Evolutionary conservation across 2,888 invertebrate species (phyloP), one percentile per base, ranked within the genome.

Genomic region (Ectemnius cavifrons): DNA sequence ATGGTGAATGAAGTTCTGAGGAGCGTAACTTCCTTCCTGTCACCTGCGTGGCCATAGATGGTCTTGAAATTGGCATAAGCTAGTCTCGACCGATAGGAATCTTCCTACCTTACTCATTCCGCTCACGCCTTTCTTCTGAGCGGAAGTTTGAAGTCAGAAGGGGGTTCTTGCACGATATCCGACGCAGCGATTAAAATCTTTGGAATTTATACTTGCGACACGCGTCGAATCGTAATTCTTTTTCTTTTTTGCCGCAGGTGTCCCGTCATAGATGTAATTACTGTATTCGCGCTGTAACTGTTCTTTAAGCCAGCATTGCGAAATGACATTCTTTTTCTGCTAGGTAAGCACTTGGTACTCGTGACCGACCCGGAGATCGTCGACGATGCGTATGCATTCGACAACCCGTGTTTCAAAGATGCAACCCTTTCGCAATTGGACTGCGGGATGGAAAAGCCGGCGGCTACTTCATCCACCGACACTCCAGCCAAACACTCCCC

Each of bases 341-440:
- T 93, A 95, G 95, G 94, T 81, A 94, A 95, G 87, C 95, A 95
- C 85, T 91, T 95, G 75, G 95, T 95, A 45, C 92, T 95, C 88
- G 94, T 94, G 78, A 94, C 94, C 37, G 95, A 95, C 88, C 95
- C 95, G 0, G 95, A 95, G 87, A 94, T 94, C 67, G 95, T 95
- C n/a, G 95, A 94, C 80, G 94, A 94, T 81, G 94, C 95, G 83
- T 96, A 94, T 89, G 96, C 96, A 0, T 96, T 95, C 90, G 96
- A 96, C 91, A 96, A 96, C 92, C 95, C 95, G 18, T 95, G 95
- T 71, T 96, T 96, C 92, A 93, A 94, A 59, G 90, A 91, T 75
- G 87, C 87, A 4, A 88, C 89, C 1, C 79, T 92, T 90, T 84
- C 89, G 88, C 57, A 78, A 84, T 91, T 91, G 14, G 91, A 90